Percentiles rank a stretch among this genome's conserved stretches.
phyloP scores from a whole-genome alignment of 2,888 invertebrate species.

The Limenitis camilla region DNA sequence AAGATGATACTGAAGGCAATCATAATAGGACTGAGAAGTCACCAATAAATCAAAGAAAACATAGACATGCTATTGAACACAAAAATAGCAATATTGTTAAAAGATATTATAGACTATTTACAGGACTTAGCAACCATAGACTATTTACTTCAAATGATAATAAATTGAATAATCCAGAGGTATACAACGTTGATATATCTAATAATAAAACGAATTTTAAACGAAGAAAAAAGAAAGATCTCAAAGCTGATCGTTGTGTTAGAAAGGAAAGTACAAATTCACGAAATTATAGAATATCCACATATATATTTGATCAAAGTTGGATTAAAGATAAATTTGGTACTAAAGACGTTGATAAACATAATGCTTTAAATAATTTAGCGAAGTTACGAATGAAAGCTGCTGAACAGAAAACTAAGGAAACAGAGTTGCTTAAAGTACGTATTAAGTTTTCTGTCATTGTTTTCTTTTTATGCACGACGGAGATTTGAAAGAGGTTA shows the following conservation, averaged over 20 bases:
- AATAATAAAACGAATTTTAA: conserved; percentile 35
- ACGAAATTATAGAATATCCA: conserved; percentile 37
- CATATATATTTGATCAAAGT: conserved; percentile 37
- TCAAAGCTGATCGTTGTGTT: background rate
- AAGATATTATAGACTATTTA: too few species aligned
- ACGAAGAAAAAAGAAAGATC: conserved; percentile 37
- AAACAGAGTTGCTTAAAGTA: background rate
- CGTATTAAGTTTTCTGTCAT: too few species aligned
- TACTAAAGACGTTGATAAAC: background rate
- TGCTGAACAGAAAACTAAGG: conserved; percentile 1
- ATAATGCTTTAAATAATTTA: conserved; percentile 3
- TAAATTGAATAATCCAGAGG: too few species aligned
- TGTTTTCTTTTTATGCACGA: too few species aligned
- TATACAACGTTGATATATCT: background rate
- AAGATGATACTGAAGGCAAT: too few species aligned
- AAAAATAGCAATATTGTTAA: too few species aligned
- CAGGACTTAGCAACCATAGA: too few species aligned
- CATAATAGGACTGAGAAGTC: too few species aligned
- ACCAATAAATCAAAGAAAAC: too few species aligned
- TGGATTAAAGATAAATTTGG: conserved; percentile 27
- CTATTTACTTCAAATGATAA: too few species aligned
- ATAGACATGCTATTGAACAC: too few species aligned
- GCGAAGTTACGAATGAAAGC: conserved; percentile 1
- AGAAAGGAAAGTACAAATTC: conserved; percentile 29
- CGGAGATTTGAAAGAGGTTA: too few species aligned